Percentiles rank a stretch among this genome's conserved stretches.
Conservation (phyloP, 2,797 vertebrate genomes). For the Pampus argenteus region DNA sequence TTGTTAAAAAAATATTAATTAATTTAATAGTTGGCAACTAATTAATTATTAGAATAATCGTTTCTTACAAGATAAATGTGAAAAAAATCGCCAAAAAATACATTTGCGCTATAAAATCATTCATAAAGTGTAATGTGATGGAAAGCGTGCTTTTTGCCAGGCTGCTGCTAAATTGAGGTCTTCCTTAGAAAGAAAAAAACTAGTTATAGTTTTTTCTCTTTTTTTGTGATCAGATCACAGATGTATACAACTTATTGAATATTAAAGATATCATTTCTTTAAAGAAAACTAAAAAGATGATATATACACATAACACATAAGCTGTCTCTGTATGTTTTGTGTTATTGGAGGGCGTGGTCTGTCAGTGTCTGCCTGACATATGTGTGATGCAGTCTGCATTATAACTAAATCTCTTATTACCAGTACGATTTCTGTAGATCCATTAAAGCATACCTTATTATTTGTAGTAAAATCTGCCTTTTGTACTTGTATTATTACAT, state of each 20-base stretch:
- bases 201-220: neutral
- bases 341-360: slow-evolving; percentile 68
- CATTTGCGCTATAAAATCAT: neutral
- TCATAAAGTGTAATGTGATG: neutral
- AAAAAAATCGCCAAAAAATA: neutral
- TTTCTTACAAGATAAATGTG: too few relatives aligned
- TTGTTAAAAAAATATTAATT: too few relatives aligned
- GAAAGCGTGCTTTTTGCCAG: neutral
- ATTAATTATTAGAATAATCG: too few relatives aligned
- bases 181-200: neutral
- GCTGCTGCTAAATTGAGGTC: neutral
- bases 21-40: too few relatives aligned
- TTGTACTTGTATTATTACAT: slow-evolving; percentile 1
- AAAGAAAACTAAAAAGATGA: neutral
- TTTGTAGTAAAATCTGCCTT: neutral
- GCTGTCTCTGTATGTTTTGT: slow-evolving; percentile 28
- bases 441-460: slow-evolving; percentile 1
- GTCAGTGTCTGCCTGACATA: slow-evolving; percentile 23
- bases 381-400: slow-evolving; percentile 13
- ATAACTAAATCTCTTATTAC: slow-evolving; percentile 23
- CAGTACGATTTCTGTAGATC: slow-evolving; percentile 9
- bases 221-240: neutral
- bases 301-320: slow-evolving; percentile 11
- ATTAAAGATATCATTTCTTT: neutral
- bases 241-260: neutral